Conservation (phyloP, 2,113 vertebrate species). For the Forbesichthys agassizii region DNA sequence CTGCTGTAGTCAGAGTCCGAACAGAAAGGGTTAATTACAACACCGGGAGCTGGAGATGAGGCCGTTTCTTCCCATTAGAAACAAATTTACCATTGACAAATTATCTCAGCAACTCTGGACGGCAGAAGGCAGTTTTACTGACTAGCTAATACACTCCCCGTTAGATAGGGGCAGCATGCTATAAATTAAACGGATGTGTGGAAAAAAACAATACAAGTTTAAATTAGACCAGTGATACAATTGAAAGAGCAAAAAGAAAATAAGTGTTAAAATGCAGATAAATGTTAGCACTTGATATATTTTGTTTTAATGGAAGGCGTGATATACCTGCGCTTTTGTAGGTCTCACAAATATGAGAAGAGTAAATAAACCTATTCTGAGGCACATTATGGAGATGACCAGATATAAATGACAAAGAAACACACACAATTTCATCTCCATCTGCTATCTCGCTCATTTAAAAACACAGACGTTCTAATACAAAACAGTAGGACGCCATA, state of each 20-base stretch:
- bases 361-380: background rate
- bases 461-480: background rate
- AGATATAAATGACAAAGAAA: background rate
- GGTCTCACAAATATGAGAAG: background rate
- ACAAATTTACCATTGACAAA: constrained; percentile 62
- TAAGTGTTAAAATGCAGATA: too few species aligned
- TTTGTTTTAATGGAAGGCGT: background rate
- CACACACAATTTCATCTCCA: background rate
- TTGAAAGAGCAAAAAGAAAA: constrained; percentile 8
- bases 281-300: background rate
- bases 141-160: constrained; percentile 20
- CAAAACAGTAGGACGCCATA: constrained; percentile 51
- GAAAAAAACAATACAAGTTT: constrained; percentile 12
- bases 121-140: constrained; percentile 32
- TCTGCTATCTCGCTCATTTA: background rate
- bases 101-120: constrained; percentile 30
- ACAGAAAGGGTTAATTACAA: constrained; percentile 69
- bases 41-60: constrained; percentile 40
- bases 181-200: constrained; percentile 12
- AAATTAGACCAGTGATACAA: constrained; percentile 18
- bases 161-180: constrained; percentile 21
- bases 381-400: too few species aligned
- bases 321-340: too few species aligned
- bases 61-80: constrained; percentile 54
- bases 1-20: constrained; percentile 35